Percentiles rank a stretch among this genome's conserved stretches.
Evolutionary conservation across 2,113 vertebrate genomes (phyloP).

Genomic region (Ophthalmolycus amberensis): DNA sequence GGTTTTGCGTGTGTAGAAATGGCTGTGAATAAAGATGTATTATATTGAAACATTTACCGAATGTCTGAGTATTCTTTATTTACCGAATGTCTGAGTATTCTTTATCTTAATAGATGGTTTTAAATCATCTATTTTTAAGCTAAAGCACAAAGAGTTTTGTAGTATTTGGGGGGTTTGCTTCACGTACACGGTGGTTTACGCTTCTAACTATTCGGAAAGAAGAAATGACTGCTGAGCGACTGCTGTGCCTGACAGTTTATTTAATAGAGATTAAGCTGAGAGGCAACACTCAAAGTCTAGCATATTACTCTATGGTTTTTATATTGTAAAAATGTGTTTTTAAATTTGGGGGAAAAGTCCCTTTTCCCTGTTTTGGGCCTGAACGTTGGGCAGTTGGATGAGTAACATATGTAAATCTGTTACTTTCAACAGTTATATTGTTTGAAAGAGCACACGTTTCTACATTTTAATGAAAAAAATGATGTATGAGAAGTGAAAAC

Average conservation of each 20-base stretch:
- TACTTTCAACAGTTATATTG: not conserved
- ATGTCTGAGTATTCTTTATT: slow-evolving; percentile 20
- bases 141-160: not conserved
- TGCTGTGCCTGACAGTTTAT: no score
- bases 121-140: not conserved
- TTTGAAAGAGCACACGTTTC: not conserved
- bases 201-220: no score
- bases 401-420: not conserved
- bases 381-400: not conserved
- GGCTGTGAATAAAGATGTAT: slow-evolving; percentile 74
- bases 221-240: no score
- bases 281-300: no score
- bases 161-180: not conserved
- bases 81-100: slow-evolving; percentile 7
- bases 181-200: no score
- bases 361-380: not conserved
- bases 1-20: slow-evolving; percentile 33
- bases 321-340: no score
- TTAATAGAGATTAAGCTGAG: no score
- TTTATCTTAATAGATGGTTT: not conserved
- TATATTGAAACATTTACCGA: slow-evolving; percentile 40
- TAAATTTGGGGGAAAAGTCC: not conserved
- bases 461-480: not conserved
- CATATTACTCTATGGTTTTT: no score
- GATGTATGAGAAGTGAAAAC: not conserved